These are phyloP conservation scores for Seriola aureovittata DNA, from an alignment of 2,113 vertebrate species.

Conservation along the genomic window DNA sequence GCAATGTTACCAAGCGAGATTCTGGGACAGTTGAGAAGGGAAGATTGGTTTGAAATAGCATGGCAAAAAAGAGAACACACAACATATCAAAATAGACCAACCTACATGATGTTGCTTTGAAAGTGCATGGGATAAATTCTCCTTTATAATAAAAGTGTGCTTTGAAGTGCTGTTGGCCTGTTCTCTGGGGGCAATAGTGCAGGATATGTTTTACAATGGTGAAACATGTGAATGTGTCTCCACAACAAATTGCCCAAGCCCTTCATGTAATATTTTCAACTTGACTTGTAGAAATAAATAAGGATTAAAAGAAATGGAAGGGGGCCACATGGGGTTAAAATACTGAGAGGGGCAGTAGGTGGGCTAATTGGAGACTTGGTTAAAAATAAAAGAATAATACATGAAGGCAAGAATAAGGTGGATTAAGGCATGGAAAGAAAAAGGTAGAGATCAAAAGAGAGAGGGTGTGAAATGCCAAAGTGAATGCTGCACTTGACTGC, in stretches of 20 bases:
- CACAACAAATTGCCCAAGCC: not conserved
- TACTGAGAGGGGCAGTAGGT: not conserved
- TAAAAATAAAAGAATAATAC: conserved; percentile 4
- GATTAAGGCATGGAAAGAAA: not conserved
- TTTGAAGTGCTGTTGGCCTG: not conserved
- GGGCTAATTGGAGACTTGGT: not conserved
- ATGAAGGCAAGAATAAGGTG: not conserved
- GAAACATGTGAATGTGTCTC: not conserved
- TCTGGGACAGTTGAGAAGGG: not conserved
- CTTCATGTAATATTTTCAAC: not conserved
- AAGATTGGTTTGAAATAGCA: not conserved
- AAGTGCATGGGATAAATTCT: not conserved
- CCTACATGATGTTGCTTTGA: not conserved
- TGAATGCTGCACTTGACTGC: conserved; percentile 58
- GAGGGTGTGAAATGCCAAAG: conserved; percentile 40
- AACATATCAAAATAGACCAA: not conserved
- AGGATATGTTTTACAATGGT: not conserved
- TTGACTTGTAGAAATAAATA: conserved; percentile 5
- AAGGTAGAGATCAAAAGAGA: conserved; percentile 28
- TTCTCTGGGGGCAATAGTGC: not conserved
- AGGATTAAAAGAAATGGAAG: not conserved
- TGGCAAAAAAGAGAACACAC: not conserved
- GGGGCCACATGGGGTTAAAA: not conserved
- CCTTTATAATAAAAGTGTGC: not conserved
- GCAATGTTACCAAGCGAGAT: conserved; percentile 5